Conservation (phyloP, 2,888 invertebrate species). For the Drosophila nr. medialis region DNA sequence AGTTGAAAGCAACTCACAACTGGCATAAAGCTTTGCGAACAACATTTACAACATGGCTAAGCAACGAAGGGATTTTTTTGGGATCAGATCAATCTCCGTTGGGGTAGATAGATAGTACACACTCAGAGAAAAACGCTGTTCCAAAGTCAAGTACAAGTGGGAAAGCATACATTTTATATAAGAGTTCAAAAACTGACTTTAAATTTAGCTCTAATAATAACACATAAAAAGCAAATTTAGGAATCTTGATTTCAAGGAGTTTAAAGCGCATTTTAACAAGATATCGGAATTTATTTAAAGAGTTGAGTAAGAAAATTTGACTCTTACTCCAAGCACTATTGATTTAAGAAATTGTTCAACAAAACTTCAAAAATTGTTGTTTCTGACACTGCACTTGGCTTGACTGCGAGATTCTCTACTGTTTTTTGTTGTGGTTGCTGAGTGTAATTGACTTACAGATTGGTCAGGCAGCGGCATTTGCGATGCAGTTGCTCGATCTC, state of each 20-base stretch:
- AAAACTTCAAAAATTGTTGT: no score
- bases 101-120: background rate
- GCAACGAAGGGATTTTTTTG: conserved; percentile 30
- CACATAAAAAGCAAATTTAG: background rate
- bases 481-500: conserved; percentile 86
- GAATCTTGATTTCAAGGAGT: background rate
- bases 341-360: background rate
- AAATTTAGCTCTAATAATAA: background rate
- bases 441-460: conserved; percentile 85
- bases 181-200: background rate
- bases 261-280: rapidly evolving
- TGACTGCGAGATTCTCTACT: background rate
- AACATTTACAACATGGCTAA: conserved; percentile 64
- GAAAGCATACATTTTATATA: background rate
- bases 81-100: conserved; percentile 2
- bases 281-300: background rate
- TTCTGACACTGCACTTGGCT: background rate
- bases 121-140: background rate
- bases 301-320: background rate
- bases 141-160: background rate
- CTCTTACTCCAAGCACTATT: background rate
- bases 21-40: conserved; percentile 23
- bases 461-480: conserved; percentile 86
- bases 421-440: background rate
- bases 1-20: background rate